Evolutionary conservation across 1,140 invertebrate species (phyloP), one percentile per base, ranked within the genome.

Genomic region (Tetraneura akinire): DNA sequence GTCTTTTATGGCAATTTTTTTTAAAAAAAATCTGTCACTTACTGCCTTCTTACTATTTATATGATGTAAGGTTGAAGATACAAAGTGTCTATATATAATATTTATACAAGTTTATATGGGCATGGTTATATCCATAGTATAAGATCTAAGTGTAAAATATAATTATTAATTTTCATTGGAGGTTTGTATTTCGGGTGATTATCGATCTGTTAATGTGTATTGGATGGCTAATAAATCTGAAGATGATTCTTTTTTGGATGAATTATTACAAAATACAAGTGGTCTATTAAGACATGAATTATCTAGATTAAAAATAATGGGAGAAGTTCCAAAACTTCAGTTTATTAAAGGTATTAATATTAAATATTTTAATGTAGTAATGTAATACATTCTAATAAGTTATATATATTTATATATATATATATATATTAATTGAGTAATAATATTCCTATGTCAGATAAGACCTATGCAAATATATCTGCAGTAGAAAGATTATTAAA

Each of bases 221-320:
- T 94, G 92, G 91, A 83, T 89, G 73, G 87, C 89, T 49, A 88
- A 87, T 81, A 87, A 87, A 1, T 83, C 85, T 49, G 82, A 83
- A 13, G 82, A 86, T 81, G 82, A 86, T 53, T 87, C 88, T 82
- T 83, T 87, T 23, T 87, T 88, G 3, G 88, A 91, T 80, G 81
- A 85, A 32, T 81, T 90, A 1, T 84, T 94, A 3, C 84, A 87
- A 45, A 86, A 85, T 47, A 86, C 87, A 73, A 88, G 89, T 1
- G 88, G 87, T 6, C 82, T 84, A 18, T 82, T 94, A 13, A 86
- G 91, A 51, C 90, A 93, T 84, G 89, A 92, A 84, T 84, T 94
- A 13, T 89, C 90, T 1, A 89, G 90, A 81, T 85, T 93, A 0
- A 85, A 87, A 53, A 83, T 94, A 1, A 91, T 94, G 86, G 92